Evolutionary conservation across 2,113 vertebrate genomes (phyloP).

Genomic region (Bungarus multicinctus): DNA sequence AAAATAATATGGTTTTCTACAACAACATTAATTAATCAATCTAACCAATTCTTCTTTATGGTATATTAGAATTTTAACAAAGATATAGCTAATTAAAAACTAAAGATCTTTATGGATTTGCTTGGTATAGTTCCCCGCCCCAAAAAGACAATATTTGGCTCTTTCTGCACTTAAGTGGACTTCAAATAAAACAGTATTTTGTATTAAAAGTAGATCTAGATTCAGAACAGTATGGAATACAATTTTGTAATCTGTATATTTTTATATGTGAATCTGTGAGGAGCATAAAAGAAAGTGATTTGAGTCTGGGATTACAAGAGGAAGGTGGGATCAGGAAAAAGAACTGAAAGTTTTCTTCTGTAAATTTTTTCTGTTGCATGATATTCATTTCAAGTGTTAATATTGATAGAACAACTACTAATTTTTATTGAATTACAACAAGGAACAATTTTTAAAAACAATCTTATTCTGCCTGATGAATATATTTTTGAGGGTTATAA

Average conservation of each 20-base stretch:
- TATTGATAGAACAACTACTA: background rate
- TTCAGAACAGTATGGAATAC: background rate
- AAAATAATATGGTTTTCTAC: background rate
- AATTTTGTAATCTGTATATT: background rate
- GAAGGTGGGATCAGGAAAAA: background rate
- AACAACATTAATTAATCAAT: background rate
- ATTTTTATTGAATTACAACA: background rate
- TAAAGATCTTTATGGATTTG: background rate
- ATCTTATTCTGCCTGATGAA: slow-evolving; percentile 23
- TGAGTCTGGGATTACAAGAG: background rate
- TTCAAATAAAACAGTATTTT: background rate
- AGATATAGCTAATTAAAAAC: background rate
- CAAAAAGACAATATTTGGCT: background rate
- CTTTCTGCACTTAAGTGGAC: background rate
- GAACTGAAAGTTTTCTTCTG: background rate
- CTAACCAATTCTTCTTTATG: background rate
- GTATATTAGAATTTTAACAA: background rate
- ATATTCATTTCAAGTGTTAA: background rate
- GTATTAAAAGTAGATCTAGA: background rate
- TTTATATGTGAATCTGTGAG: background rate
- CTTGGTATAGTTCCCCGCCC: background rate
- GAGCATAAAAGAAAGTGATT: background rate
- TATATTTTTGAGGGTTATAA: background rate
- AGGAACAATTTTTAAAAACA: background rate
- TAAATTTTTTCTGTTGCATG: background rate